Conservation (phyloP, 2,113 vertebrate species). For the Oryzias javanicus region DNA sequence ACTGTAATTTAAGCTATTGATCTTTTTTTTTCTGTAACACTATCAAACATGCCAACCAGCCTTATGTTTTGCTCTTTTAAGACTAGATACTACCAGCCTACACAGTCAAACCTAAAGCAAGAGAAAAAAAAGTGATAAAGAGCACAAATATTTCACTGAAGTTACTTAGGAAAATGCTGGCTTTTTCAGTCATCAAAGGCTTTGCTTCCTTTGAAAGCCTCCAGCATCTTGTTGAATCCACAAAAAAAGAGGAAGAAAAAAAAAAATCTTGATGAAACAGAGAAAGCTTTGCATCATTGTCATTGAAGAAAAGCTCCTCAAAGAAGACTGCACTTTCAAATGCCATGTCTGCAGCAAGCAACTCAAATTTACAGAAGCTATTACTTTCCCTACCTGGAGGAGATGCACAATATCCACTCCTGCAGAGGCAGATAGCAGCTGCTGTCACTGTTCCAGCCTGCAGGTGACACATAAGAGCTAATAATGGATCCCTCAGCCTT, state of each 20-base stretch:
- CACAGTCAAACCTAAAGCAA: conserved; percentile 10
- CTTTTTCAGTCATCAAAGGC: conserved; percentile 33
- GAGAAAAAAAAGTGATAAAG: conserved; percentile 25
- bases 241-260: background rate
- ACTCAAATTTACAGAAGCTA: conserved; percentile 14
- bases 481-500: background rate
- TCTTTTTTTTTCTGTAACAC: no score
- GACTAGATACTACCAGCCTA: conserved; percentile 1
- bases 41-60: no score
- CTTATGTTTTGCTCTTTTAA: background rate
- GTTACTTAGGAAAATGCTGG: conserved; percentile 30
- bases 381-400: conserved; percentile 2
- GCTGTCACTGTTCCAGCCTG: background rate
- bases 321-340: conserved; percentile 1
- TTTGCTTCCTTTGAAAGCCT: conserved; percentile 17
- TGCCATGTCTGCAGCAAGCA: conserved; percentile 5
- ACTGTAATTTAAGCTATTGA: no score
- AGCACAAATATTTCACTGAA: conserved; percentile 24
- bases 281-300: conserved; percentile 20
- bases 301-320: conserved; percentile 28
- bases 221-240: conserved; percentile 18
- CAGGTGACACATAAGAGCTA: conserved; percentile 9
- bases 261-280: conserved; percentile 30
- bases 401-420: background rate
- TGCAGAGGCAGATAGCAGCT: background rate